Base-by-base conservation (phyloP, 2,113 vertebrate genomes). In the Triplophysa siluroides region DNA sequence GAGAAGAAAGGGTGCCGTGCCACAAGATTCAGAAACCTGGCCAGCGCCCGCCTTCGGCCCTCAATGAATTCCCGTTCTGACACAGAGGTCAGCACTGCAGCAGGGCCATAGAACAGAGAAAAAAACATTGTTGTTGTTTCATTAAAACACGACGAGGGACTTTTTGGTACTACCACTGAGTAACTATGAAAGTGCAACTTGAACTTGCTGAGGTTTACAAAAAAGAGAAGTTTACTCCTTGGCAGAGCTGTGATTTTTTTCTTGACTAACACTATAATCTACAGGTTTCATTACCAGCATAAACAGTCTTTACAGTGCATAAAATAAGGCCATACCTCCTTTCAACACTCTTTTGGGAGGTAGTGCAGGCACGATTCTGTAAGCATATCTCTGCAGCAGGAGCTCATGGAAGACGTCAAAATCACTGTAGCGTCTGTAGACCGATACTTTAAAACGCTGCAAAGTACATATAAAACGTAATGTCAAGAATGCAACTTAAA, bases 1-100 rank as follows among this genome's bases (percentile, higher is more conserved):
- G 94, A 97, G 88, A 99, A 97, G 14, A 95, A 93, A 0, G 97
- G 98, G 60, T 99, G 98, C 2, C 96, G 93, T 3, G 95, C 95
- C 88, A 99, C 96, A 87, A 99, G 86, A 90, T 98, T 99, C 33
- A 98, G 91, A 38, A 99, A 99, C 29, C 98, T 92, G 80, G 90
- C 88, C 69, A 99, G 92, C 0, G 94, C 96, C 0, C 97, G 93
- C 80, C 97, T 91, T 73, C 98, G 91, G 0, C 94, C 94, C 33
- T 99, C 96, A 0, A 99, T 99, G 91, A 99, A 99, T 41, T 99
- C 96, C 0, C 94, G 91, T 86, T 98, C 97, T 0, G 96, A 96
- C 92, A 88, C 2, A 0, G 81, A 88, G 60, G 87, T 90, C 85
- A 94, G 84, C 12, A 89, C 43, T 94, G 87, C 41, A 56, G 47